Evolutionary conservation across 2,797 vertebrate genomes (phyloP).

Genomic region (Microctenopoma lineatum): DNA sequence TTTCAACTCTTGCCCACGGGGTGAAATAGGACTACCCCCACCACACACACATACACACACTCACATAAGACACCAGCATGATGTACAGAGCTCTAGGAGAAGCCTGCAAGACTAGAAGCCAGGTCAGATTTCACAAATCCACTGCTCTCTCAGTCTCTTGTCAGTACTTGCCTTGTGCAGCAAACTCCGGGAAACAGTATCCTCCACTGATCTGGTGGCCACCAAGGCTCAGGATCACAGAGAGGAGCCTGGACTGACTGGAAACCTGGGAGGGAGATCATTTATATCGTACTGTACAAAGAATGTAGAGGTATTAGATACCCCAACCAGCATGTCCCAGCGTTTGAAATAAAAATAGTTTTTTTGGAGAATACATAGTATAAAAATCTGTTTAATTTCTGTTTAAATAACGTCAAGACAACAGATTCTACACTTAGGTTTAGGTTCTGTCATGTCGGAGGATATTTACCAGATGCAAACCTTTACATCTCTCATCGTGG

Average conservation of each 20-base stretch:
- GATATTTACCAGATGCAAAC: not conserved
- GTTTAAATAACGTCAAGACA: not conserved
- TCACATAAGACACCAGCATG: slow-evolving; percentile 33
- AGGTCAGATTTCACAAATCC: slow-evolving; percentile 77
- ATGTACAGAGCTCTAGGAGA: slow-evolving; percentile 26
- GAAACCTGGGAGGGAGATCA: slow-evolving; percentile 32
- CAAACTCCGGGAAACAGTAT: slow-evolving; percentile 69
- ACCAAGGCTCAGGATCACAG: slow-evolving; percentile 43
- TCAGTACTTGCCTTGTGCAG: slow-evolving; percentile 65
- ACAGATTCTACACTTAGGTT: not conserved
- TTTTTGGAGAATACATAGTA: no score
- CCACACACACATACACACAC: slow-evolving; percentile 5
- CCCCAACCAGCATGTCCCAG: no score
- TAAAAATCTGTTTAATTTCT: not conserved
- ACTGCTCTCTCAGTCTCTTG: slow-evolving; percentile 66
- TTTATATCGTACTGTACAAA: slow-evolving; percentile 21
- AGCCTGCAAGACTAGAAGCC: slow-evolving; percentile 55
- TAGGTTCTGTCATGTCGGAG: not conserved
- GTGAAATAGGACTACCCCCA: slow-evolving; percentile 20
- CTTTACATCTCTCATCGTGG: not conserved
- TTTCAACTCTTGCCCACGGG: slow-evolving; percentile 39
- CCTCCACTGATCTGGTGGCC: slow-evolving; percentile 60
- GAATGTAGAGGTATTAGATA: not conserved
- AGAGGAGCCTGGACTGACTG: slow-evolving; percentile 41
- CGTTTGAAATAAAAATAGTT: no score